phyloP scores from a whole-genome alignment of 2,888 invertebrate genomes.

The Epiblema foenella region DNA sequence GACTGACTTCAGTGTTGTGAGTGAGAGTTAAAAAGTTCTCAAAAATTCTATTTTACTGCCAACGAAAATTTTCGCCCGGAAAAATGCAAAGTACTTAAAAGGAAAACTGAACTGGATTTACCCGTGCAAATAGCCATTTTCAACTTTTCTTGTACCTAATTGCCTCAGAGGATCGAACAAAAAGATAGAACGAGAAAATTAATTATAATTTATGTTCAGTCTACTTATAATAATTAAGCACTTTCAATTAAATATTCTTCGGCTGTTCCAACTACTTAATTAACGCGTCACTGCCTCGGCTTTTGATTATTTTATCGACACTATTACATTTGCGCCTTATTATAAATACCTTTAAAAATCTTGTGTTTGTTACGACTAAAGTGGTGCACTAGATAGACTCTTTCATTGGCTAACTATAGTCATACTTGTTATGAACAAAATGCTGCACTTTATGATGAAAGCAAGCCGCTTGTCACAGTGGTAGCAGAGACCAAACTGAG shows the following conservation, averaged over 20 bases:
- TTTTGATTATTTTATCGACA: constrained; percentile 27
- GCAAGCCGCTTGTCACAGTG: no score
- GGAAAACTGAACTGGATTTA: constrained; percentile 15
- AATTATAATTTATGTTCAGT: constrained; percentile 34
- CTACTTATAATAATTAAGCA: constrained; percentile 33
- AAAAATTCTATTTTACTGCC: background rate
- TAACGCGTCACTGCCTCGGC: constrained; percentile 20
- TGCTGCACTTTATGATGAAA: no score
- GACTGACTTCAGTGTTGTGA: no score
- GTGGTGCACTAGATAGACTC: no score
- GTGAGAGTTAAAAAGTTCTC: background rate
- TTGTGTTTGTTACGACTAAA: no score
- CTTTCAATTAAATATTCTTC: constrained; percentile 40
- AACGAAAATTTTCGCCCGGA: background rate
- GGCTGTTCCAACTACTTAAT: constrained; percentile 32
- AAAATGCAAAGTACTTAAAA: constrained; percentile 3
- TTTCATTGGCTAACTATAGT: no score
- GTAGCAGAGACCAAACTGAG: no score
- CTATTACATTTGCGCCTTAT: constrained; percentile 16
- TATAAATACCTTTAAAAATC: background rate
- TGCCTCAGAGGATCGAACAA: constrained; percentile 22
- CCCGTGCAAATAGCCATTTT: constrained; percentile 23
- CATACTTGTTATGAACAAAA: no score
- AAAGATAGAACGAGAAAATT: constrained; percentile 28
- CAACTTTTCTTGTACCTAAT: constrained; percentile 26